These are phyloP conservation scores for Stratiolaelaps scimitus DNA, from an alignment of 1,140 invertebrate species.

Conservation along the genomic window DNA sequence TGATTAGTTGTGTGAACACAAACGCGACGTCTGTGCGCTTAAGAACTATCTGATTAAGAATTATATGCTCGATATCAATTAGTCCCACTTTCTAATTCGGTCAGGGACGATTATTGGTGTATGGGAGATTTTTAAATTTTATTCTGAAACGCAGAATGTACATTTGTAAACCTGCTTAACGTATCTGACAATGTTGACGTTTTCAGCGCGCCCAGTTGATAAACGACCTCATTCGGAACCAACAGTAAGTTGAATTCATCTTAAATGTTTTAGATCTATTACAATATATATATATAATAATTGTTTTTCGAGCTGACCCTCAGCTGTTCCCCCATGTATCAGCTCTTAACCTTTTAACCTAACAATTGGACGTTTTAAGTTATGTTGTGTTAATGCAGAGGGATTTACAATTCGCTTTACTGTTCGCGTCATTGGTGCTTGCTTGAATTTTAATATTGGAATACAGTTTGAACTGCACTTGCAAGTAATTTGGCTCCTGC, in stretches of 20 bases:
- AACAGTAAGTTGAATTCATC: slow-evolving; percentile 10
- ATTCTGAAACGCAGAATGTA: neutral
- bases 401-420: too few species aligned
- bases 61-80: neutral
- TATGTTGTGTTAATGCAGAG: too few species aligned
- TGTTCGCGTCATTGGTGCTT: too few species aligned
- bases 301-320: too few species aligned
- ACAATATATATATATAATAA: neutral
- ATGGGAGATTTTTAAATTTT: neutral
- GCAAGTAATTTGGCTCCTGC: too few species aligned
- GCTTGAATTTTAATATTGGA: too few species aligned
- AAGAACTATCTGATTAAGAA: too few species aligned
- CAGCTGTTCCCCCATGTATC: too few species aligned
- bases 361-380: too few species aligned
- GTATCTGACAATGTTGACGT: neutral
- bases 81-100: neutral
- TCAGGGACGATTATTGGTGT: neutral
- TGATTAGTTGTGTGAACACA: neutral
- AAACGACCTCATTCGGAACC: slow-evolving; percentile 13
- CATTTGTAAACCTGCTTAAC: neutral
- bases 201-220: slow-evolving; percentile 22
- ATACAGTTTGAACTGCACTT: too few species aligned
- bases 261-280: too few species aligned
- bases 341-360: neutral
- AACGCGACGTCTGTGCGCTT: neutral